A percentile compares a stretch with the other conserved stretches of the same genome.
phyloP scores from a whole-genome alignment of 2,113 vertebrate species.

The Hymenochirus boettgeri region DNA sequence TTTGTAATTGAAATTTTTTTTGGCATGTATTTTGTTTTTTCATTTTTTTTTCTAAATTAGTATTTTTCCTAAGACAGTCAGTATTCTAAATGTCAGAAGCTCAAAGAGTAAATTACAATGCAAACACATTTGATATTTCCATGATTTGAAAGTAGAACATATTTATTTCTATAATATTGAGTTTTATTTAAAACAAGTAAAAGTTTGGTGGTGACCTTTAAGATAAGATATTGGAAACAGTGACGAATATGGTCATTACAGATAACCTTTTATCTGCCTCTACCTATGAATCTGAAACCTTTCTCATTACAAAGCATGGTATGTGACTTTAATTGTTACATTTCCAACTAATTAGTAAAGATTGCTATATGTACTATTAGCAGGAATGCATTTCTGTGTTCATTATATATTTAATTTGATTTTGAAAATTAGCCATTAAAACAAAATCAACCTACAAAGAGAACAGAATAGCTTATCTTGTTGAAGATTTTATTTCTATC shows the following conservation, averaged over 20 bases:
- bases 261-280: constrained; percentile 71
- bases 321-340: constrained; percentile 3
- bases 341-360: not conserved
- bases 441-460: no score
- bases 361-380: no score
- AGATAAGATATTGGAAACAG: constrained; percentile 69
- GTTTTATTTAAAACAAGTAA: constrained; percentile 75
- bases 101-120: constrained; percentile 73
- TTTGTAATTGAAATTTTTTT: constrained; percentile 50
- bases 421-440: no score
- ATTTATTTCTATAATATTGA: constrained; percentile 72
- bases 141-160: constrained; percentile 73
- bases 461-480: no score
- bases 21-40: constrained; percentile 47
- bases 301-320: constrained; percentile 48
- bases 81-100: constrained; percentile 75
- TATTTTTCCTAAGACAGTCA: constrained; percentile 70
- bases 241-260: constrained; percentile 79
- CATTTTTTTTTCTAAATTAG: constrained; percentile 59
- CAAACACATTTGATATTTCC: constrained; percentile 80
- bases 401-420: no score
- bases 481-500: no score
- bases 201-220: constrained; percentile 70
- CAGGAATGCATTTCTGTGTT: no score
- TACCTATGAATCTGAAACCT: constrained; percentile 54